phyloP scores from a whole-genome alignment of 1,140 invertebrate genomes.

The Macrostomum lignano region DNA sequence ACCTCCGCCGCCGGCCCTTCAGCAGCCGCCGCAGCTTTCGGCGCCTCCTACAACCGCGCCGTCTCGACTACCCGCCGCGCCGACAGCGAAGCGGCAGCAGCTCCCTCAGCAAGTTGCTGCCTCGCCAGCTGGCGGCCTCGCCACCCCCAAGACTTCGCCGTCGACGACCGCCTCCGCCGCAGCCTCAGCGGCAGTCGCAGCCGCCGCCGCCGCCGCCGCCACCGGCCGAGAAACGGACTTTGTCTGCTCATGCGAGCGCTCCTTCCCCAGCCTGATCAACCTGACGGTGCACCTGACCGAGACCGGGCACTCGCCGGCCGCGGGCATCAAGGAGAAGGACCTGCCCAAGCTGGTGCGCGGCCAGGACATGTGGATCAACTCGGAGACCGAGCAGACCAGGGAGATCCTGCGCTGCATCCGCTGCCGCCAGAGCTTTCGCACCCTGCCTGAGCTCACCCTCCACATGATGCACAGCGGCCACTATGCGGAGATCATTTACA shows the following conservation, averaged over 20 bases:
- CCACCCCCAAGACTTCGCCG: too few relatives aligned
- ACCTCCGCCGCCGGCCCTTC: too few relatives aligned
- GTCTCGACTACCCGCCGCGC: too few relatives aligned
- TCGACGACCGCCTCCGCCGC: too few relatives aligned
- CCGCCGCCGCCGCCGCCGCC: too few relatives aligned
- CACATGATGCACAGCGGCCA: constrained; percentile 96
- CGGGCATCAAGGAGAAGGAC: constrained; percentile 1
- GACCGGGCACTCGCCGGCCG: constrained; percentile 1
- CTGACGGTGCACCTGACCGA: constrained; percentile 5
- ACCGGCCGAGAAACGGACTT: constrained; percentile 1
- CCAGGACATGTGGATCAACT: constrained; percentile 88
- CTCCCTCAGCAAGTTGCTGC: too few relatives aligned
- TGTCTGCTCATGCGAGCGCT: constrained; percentile 1
- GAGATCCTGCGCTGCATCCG: constrained; percentile 95
- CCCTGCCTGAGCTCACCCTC: constrained; percentile 75
- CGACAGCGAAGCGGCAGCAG: too few relatives aligned
- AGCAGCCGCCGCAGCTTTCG: too few relatives aligned
- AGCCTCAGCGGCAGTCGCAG: too few relatives aligned
- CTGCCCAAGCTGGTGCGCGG: constrained; percentile 57
- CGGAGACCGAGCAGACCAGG: constrained; percentile 76
- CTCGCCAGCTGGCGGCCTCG: too few relatives aligned
- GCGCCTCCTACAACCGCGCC: too few relatives aligned
- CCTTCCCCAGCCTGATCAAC: constrained; percentile 2
- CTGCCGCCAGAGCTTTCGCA: constrained; percentile 78
- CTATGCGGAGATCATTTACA: constrained; percentile 46